Evolutionary conservation across 2,888 invertebrate genomes (phyloP), one percentile per base, ranked within the genome.

Genomic region (Cremastobaeus sp.): DNA sequence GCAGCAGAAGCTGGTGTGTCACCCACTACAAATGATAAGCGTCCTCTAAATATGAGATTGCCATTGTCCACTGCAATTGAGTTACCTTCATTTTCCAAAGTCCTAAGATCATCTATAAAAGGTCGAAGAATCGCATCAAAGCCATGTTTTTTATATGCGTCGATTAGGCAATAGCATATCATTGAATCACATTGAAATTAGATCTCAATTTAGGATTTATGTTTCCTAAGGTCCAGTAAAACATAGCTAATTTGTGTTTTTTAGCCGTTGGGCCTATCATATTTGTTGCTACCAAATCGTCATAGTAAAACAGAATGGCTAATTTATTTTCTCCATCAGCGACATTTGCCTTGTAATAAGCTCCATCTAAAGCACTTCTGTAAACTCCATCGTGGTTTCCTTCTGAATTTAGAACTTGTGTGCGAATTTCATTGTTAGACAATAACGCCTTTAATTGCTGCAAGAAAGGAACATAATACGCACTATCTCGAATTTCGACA

Each of bases 401-500:
- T 9, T 34, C 50, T 11, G 34, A 20, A 18, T 50, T 50, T 34
- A 34, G 20, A 18, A 50, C 34, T 50, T 50, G 50, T 20, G 20
- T n/a, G 1, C 50, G 50, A 6, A 50, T 50, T n/a, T 50, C 34
- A 4, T 50, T 21, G 8, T 20, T 5, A 25, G 50, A 39, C 15
- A 78, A 21, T 11, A 75, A 62, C 15, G 50, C 68, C 54, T 52
- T 47, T 14, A 78, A 71, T 50, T 74, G 75, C 0, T 64, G 39
- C 0, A 74, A 14, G 43, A 78, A 72, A 1, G 75, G 68, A 8
- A 78, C 52, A 30, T 72, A 37, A 25, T 73, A 74, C 14, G 76
- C 76, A 39, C 41, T 41, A 25, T 68, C 28, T 8, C 60, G n/a
- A 11, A 72, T 66, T 37, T 69, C 50, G 4, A 32, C 45, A 32